Evolutionary conservation across 2,888 invertebrate genomes (phyloP), one percentile per base, ranked within the genome.

Genomic region (Cephus pygmeus): DNA sequence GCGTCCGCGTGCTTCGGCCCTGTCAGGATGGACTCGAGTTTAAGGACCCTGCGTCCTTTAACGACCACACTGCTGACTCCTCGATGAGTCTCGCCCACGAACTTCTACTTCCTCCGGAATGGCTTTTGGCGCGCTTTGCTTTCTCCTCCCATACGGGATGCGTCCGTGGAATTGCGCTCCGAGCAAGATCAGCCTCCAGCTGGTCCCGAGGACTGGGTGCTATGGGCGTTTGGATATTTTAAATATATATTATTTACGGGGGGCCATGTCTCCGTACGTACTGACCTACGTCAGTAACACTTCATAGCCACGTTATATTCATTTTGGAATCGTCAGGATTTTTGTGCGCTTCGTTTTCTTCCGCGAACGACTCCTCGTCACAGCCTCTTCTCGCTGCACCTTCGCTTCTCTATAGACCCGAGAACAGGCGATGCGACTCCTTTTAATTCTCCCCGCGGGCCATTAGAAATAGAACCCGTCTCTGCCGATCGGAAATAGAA

Each of bases 381-480:
- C 40, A 56, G 40, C 23, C 40, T 71, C 33, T 71, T 31, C 11
- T 71, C 71, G 71, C 31, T 71, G 71, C 71, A 71, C 31, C 34
- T 33, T 71, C 11, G 33, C 31, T 1, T 56, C 15, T 9, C 56
- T 23, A 2, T 23, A 1, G 23, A 23, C 23, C 23, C 56, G 56
- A 56, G 56, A 23, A 4, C 36, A 23, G 56, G 15, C 71, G 15
- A 30, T 30, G 71, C 71, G 15, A 15, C 23, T 30, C 9, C 56
- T 34, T 31, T 71, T 71, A 31, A 71, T 71, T 56, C 71, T 71
- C 0, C 31, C 71, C 71, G 71, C 33, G 71, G 12, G 23, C 9
- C 56, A 71, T 71, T 71, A 12, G 71, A 71, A 71, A 71, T 71
- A 71, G 71, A 71, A 71, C 71, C 71, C 12, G 34, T 71, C 71